These are phyloP conservation scores for Pampus argenteus DNA, from an alignment of 2,797 vertebrate genomes.

Conservation along the genomic window DNA sequence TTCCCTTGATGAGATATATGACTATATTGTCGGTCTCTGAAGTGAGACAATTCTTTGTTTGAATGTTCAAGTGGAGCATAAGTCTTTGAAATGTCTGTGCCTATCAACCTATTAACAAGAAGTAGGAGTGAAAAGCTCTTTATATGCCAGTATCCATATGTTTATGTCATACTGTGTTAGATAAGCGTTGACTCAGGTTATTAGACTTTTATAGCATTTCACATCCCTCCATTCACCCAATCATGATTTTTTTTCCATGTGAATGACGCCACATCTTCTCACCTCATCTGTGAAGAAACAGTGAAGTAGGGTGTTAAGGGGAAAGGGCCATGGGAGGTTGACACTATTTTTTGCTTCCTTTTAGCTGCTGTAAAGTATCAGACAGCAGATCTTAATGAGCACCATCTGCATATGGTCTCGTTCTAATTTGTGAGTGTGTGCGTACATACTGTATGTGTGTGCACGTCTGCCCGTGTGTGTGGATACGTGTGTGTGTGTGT, in stretches of 20 bases:
- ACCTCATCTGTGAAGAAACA: slow-evolving; percentile 46
- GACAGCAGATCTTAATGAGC: slow-evolving; percentile 72
- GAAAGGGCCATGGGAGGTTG: slow-evolving; percentile 5
- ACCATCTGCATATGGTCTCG: slow-evolving; percentile 71
- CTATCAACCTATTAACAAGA: slow-evolving; percentile 27
- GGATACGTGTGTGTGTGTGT: not conserved
- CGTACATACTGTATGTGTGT: not conserved
- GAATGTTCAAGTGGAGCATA: slow-evolving; percentile 4
- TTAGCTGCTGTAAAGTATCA: slow-evolving; percentile 52
- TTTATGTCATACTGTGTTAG: slow-evolving; percentile 22
- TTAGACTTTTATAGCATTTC: slow-evolving; percentile 23
- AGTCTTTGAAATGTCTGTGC: slow-evolving; percentile 30
- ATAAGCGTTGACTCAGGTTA: slow-evolving; percentile 30
- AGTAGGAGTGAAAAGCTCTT: slow-evolving; percentile 12
- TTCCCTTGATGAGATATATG: not conserved
- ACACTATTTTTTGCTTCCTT: slow-evolving; percentile 41
- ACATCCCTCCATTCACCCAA: slow-evolving; percentile 20
- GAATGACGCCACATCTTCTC: slow-evolving; percentile 46
- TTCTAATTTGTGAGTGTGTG: slow-evolving; percentile 61
- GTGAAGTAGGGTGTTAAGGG: slow-evolving; percentile 11
- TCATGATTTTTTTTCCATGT: not conserved
- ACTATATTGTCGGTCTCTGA: slow-evolving; percentile 31
- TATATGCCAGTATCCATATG: slow-evolving; percentile 8
- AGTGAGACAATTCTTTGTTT: slow-evolving; percentile 23
- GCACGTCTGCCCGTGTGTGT: not conserved